Evolutionary conservation across 2,797 vertebrate genomes (phyloP).

Genomic region (Rhinichthys osculus): DNA sequence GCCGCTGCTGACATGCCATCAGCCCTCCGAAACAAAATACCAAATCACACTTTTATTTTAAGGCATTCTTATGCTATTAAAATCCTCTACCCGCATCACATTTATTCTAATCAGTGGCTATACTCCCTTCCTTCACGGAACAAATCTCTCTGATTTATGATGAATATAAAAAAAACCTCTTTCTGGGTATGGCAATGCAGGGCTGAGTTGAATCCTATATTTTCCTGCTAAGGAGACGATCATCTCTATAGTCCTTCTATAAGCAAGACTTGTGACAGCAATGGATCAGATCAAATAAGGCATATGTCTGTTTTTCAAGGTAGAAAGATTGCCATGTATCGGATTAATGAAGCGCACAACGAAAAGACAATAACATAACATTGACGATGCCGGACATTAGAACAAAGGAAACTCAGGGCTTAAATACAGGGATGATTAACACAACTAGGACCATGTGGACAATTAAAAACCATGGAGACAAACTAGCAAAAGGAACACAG

Average conservation of each 20-base stretch:
- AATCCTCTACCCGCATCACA: constrained; percentile 12
- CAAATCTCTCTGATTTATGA: constrained; percentile 39
- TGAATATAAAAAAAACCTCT: constrained; percentile 11
- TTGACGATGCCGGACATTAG: not conserved
- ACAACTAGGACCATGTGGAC: no score
- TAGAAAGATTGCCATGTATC: not conserved
- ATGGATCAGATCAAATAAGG: not conserved
- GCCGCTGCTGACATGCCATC: not conserved
- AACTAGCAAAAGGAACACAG: no score
- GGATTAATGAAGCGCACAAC: not conserved
- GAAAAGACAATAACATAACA: not conserved
- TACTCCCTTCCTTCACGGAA: constrained; percentile 12
- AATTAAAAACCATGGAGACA: no score
- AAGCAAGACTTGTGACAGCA: not conserved
- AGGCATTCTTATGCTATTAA: constrained; percentile 13
- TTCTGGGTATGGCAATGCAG: not conserved
- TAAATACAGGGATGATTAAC: not conserved
- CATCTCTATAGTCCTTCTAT: not conserved
- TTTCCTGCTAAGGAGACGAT: not conserved
- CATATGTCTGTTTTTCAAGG: not conserved
- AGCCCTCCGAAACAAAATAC: not conserved
- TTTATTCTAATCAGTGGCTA: constrained; percentile 38
- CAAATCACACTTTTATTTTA: not conserved
- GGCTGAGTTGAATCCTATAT: constrained; percentile 1
- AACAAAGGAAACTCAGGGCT: not conserved